Base-by-base conservation (phyloP, 2,888 invertebrate species). In the Leptogaster cylindrica region DNA sequence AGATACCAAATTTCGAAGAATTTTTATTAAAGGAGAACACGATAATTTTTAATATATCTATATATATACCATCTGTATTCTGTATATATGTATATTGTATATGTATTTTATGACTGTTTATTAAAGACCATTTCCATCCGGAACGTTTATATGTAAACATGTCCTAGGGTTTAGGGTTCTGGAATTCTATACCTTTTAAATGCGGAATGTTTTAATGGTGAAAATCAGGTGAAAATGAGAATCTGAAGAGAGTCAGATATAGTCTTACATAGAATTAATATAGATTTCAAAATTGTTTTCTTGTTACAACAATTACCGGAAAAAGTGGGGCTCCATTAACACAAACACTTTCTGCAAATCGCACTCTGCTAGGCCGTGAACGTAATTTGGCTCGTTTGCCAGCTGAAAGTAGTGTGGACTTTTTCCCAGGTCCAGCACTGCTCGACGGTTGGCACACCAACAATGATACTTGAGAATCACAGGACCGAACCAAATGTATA, bases 331-430 rank as follows among this genome's bases (percentile, higher is more conserved):
- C 89, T 55, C 92, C 93, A 81, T 93, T 93, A 68, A 93, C 87
- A 77, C 91, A 91, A 27, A 93, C 92, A 41, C 92, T 92, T 77
- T 95, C 94, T 1, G 95, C 94, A 76, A 95, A 95, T 58, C 95
- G 83, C 0, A 95, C 95, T 71, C 93, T 84, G 25, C 91, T 90
- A 0, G 94, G 95, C 75, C 93, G 87, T 33, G 88, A 88, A 71
- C 90, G 86, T 68, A 95, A 82, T 75, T 91, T 85, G 3, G 93
- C 94, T 69, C 93, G 87, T 80, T 95, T 94, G 10, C 92, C 92
- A 1, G 93, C 93, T 1, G 93, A 93, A 46, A 95, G 84, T 33
- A 95, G 82, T 0, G 94, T 93, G 0, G 94, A 94, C 77, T 93
- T 90, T 61, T 89, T 81, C 16, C 87, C 85, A 0, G 81, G 78